Base-by-base conservation (phyloP, 1,140 invertebrate species). In the Holotrichia oblita region DNA sequence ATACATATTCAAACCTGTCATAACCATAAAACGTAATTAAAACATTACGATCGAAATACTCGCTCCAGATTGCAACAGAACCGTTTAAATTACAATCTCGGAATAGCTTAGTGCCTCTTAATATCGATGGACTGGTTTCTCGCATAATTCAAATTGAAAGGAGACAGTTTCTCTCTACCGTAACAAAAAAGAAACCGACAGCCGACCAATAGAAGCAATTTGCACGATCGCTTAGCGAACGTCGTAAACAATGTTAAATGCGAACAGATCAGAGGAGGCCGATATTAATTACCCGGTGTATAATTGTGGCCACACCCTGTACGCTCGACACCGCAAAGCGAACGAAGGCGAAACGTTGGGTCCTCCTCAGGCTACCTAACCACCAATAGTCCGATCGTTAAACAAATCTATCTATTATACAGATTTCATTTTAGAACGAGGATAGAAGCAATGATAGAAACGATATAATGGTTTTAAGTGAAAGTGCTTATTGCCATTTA, bases 281-380 rank as follows among this genome's bases (percentile, higher is more conserved):
- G 79, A 80, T 80, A 80, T 80, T 80, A 80, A 80, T 80, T 80
- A 80, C 79, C 76, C 24, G 24, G 79, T 75, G 77, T 80, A 80
- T 80, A 80, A 80, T 80, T 80, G 79, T 80, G 79, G 77, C 79
- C 79, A 80, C 79, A 80, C 79, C 79, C 77, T 64, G 9, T 14
- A 64, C 61, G 7, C 61, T 64, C 61, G 61, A 64, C 61, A 17
- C 61, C 61, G 61, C 22, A 48, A 48, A 48, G 44, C 12, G n/a
- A 48, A 20, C 61, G 61, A 64, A 64, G 61, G 61, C 61, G 61
- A 64, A 64, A 64, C 17, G 61, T 64, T 20, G 61, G 61, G 61
- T 64, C 61, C 61, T 64, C 61, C 61, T 64, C 61, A 10, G 61
- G 61, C 61, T 64, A 64, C 61, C 61, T 48, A 64, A n/a, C 61